Base-by-base conservation (phyloP, 2,888 invertebrate species). In the Aelia acuminata region DNA sequence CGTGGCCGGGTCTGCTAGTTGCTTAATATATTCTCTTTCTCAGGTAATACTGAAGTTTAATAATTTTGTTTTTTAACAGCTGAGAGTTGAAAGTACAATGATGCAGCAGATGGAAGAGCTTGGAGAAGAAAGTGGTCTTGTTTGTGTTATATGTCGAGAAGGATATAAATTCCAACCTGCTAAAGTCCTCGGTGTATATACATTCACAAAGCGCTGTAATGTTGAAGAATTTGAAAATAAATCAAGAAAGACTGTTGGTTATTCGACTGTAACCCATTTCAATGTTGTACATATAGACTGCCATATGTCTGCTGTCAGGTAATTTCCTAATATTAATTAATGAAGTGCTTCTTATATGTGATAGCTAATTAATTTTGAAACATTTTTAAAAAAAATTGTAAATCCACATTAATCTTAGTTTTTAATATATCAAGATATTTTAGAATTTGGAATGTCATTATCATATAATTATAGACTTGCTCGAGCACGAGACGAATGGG, bases 231-330 rank as follows among this genome's bases (percentile, higher is more conserved):
- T 95, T 92, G 99, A 99, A 92, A 94, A 95, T 90, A 98, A 98
- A 91, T 95, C 96, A 63, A 94, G 98, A 90, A 98, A 98, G 93
- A 96, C 97, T 35, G 94, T 96, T 49, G 96, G 96, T 88, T 98
- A 98, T 93, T 96, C 96, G 86, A 99, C 99, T 0, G 99, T 99
- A 53, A 98, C 98, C 22, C 99, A 99, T 93, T 99, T 99, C 93
- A 99, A 99, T 93, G 96, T 99, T 57, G 98, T 99, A 47, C 99
- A 99, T 92, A 96, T 99, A 7, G 99, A 99, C 92, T 99, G 99
- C 92, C 99, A 99, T 93, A 97, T 98, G 94, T 97, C 97, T 0
- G 99, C 99, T 47, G 98, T 99, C 85, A 94, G 98, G 92, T 94
- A 94, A 87, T 94, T 92, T 31, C 4, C 18, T 35, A 18, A 26